phyloP scores from a whole-genome alignment of 2,113 vertebrate species.

The Mystacornis crossleyi region DNA sequence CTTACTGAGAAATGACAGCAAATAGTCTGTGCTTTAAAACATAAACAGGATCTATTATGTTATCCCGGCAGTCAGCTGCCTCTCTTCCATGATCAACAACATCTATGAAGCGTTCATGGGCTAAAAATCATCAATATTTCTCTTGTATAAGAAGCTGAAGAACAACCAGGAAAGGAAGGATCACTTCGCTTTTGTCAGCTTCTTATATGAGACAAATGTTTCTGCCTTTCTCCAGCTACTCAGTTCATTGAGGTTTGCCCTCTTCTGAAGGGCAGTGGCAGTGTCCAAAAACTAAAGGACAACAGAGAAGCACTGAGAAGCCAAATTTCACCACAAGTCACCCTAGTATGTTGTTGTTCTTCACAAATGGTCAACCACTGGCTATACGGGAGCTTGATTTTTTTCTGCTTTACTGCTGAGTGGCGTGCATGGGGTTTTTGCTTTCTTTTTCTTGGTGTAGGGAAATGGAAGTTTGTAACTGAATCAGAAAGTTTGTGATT shows the following conservation, averaged over 20 bases:
- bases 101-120: no score
- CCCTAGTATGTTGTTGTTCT: background rate
- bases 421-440: fast-evolving
- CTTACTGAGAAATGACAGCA: background rate
- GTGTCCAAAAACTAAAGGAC: background rate
- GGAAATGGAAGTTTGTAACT: background rate
- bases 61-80: background rate
- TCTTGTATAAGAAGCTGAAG: background rate
- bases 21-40: background rate
- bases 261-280: background rate
- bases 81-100: background rate
- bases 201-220: background rate
- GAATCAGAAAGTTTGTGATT: background rate
- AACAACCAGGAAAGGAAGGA: background rate
- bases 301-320: background rate
- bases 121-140: background rate
- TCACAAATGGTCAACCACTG: background rate
- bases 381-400: background rate
- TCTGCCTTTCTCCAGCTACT: background rate
- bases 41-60: background rate
- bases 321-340: background rate
- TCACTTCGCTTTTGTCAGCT: background rate
- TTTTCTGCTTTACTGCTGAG: background rate
- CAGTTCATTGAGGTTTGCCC: fast-evolving
- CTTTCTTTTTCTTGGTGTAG: background rate